Base-by-base conservation (phyloP, 2,113 vertebrate species). In the Isichthys henryi region DNA sequence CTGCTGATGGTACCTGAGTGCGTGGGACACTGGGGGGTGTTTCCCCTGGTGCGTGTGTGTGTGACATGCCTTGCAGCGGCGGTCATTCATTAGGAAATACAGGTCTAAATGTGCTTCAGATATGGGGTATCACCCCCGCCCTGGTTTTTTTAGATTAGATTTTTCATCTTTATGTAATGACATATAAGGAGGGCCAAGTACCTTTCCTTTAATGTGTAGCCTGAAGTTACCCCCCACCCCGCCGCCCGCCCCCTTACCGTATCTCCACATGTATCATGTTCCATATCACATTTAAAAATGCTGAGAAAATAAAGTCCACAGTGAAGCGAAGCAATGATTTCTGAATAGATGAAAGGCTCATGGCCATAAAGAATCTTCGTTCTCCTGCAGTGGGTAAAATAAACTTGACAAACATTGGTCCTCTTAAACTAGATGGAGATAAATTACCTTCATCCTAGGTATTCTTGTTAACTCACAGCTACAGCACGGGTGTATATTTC, bases 261-360 rank as follows among this genome's bases (percentile, higher is more conserved):
- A 58, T 91, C 88, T 83, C 45, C 45, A 48, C 21, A 74, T 23
- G 52, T 91, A 93, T 93, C 92, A 52, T 88, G 58, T 93, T 92
- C 91, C 91, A 39, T 90, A 91, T 89, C 87, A 88, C 90, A 74
- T 92, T 91, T 85, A 87, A 90, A 91, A 46, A 84, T 50, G 85
- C 88, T 91, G 89, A 89, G 91, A 90, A 91, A 92, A 92, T 88
- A 89, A 91, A 92, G 87, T 58, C 70, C 52, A 56, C 87, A 89
- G 91, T 90, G 91, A 90, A 89, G 89, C 83, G 89, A 39, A 31
- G 86, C 83, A 66, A 77, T 80, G 87, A 91, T 91, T 90, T 92
- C 50, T 91, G 85, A 89, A 89, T 89, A 93, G 92, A 94, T 92
- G 90, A 92, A 93, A 93, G 91, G 74, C 27, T n/a, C 91, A 91